Conservation (phyloP, 1,140 invertebrate species). For the Centruroides vittatus region DNA sequence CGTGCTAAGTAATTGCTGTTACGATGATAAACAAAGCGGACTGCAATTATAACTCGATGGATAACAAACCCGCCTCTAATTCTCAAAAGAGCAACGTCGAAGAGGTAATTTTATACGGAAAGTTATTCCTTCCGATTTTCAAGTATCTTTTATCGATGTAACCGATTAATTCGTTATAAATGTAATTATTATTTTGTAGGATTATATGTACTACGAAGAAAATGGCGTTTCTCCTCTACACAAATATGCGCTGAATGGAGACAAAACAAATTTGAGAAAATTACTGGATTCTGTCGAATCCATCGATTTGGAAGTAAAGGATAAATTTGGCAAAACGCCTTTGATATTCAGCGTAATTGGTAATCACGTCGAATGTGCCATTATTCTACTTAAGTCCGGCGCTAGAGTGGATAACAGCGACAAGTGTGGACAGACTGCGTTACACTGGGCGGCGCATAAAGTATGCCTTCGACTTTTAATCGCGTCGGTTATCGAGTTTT, state of each 20-base stretch:
- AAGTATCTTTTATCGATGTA: too few relatives aligned
- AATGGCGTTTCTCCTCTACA: neutral
- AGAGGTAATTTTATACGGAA: too few relatives aligned
- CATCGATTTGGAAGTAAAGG: slow-evolving; percentile 25
- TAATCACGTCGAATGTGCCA: slow-evolving; percentile 30
- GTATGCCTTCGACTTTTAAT: slow-evolving; percentile 13
- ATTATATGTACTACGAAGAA: too few relatives aligned
- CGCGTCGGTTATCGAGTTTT: too few relatives aligned
- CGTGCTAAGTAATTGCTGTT: too few relatives aligned
- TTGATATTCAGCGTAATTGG: slow-evolving; percentile 30
- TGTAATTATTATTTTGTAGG: too few relatives aligned
- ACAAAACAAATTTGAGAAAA: slow-evolving; percentile 7
- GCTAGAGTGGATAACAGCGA: slow-evolving; percentile 28
- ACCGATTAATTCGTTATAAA: too few relatives aligned
- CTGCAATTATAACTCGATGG: too few relatives aligned
- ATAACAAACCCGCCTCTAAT: too few relatives aligned
- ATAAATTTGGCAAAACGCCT: slow-evolving; percentile 31
- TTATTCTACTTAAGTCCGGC: slow-evolving; percentile 27
- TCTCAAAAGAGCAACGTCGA: too few relatives aligned
- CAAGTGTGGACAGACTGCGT: slow-evolving; percentile 27
- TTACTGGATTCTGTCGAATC: slow-evolving; percentile 1
- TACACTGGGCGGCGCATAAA: slow-evolving; percentile 32
- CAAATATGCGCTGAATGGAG: neutral
- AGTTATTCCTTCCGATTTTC: too few relatives aligned
- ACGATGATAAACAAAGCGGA: too few relatives aligned